phyloP scores from a whole-genome alignment of 2,888 invertebrate genomes.

The Nephrotoma guestfalica region DNA sequence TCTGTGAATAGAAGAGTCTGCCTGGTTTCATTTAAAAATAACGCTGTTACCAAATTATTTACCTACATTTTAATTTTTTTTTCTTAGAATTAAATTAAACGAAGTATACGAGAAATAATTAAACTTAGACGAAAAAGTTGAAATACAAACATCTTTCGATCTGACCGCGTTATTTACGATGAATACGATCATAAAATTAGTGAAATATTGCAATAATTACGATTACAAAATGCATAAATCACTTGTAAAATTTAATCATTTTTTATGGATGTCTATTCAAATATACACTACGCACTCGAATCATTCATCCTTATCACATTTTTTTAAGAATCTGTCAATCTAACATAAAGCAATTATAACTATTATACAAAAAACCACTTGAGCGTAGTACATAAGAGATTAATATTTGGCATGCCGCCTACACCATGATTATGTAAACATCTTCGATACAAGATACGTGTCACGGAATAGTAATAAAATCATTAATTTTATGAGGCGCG shows the following conservation, averaged over 20 bases:
- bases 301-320: neutral
- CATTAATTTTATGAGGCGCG: neutral
- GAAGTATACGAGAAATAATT: neutral
- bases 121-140: neutral
- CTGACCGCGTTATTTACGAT: neutral
- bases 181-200: neutral
- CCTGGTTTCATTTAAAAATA: neutral
- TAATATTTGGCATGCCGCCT: neutral
- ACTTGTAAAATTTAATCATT: neutral
- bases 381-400: neutral
- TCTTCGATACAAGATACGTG: neutral
- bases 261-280: no score
- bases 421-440: neutral
- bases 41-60: neutral
- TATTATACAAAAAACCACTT: neutral
- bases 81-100: neutral
- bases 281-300: neutral
- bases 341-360: neutral
- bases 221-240: neutral
- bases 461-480: neutral
- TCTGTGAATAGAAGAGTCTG: neutral
- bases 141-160: neutral
- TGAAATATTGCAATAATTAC: neutral
- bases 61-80: neutral
- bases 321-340: neutral